Conservation (phyloP, 92 coral and sea anemone genomes). For the Nematostella vectensis region DNA sequence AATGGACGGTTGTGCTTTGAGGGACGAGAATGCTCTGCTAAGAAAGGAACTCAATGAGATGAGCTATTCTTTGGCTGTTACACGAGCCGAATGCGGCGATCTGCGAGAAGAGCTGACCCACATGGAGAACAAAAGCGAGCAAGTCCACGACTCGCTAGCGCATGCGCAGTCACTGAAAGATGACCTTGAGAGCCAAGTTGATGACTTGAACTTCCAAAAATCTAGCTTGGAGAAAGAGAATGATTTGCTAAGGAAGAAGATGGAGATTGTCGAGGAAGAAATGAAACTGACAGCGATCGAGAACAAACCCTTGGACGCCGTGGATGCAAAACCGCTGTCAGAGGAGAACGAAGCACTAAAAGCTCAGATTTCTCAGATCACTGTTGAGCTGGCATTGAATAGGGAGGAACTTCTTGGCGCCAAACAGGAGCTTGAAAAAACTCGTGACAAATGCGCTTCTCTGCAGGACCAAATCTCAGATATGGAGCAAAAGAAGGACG, state of each 20-base stretch:
- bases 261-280: conserved; percentile 46
- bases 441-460: conserved; percentile 22
- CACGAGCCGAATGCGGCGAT: conserved; percentile 8
- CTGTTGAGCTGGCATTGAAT: conserved; percentile 19
- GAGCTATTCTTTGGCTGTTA: conserved; percentile 3
- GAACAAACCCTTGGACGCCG: conserved; percentile 6
- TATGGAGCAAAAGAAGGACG: conserved; percentile 13
- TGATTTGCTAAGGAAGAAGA: conserved; percentile 40
- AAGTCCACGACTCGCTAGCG: conserved; percentile 19
- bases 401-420: conserved; percentile 28
- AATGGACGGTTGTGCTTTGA: conserved; percentile 12
- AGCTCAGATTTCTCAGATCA: conserved; percentile 25
- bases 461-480: conserved; percentile 18
- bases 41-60: conserved; percentile 11
- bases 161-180: conserved; percentile 30
- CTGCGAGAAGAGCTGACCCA: conserved; percentile 18
- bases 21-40: conserved; percentile 8
- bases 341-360: conserved; percentile 21
- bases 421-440: conserved; percentile 28
- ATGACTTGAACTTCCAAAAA: conserved; percentile 38
- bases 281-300: conserved; percentile 8
- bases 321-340: conserved; percentile 23
- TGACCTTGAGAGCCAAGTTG: conserved; percentile 33
- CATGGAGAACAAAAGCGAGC: conserved; percentile 12
- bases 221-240: conserved; percentile 42